These are phyloP conservation scores for Montipora sp. DNA, from an alignment of 64 coral and sea anemone species.

Conservation along the genomic window DNA sequence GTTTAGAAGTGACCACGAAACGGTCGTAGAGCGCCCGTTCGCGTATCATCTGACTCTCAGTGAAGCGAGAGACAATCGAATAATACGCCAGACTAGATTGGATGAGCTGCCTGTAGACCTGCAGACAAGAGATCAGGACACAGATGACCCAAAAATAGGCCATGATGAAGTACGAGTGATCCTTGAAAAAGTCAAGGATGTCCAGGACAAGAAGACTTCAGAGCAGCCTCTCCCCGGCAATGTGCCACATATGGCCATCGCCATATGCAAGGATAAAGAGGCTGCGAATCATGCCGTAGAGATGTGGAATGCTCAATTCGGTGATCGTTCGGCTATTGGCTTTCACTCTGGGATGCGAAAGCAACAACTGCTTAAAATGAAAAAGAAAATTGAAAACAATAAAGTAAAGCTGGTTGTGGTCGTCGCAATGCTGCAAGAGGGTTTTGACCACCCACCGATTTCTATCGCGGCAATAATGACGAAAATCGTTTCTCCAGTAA, in stretches of 20 bases:
- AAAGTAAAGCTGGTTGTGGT: constrained; percentile 45
- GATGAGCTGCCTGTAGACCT: no score
- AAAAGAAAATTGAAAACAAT: constrained; percentile 13
- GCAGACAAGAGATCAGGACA: no score
- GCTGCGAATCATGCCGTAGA: not conserved
- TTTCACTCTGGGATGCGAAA: not conserved
- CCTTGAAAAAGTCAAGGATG: not conserved
- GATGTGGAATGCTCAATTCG: not conserved
- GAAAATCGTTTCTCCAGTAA: constrained; percentile 18
- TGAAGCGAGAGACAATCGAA: not conserved
- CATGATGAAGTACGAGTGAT: not conserved
- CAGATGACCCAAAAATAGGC: not conserved
- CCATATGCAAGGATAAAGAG: not conserved
- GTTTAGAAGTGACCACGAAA: not conserved
- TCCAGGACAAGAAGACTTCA: not conserved
- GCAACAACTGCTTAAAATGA: not conserved
- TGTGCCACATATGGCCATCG: constrained; percentile 68
- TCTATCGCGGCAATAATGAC: constrained; percentile 48
- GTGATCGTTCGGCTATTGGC: not conserved
- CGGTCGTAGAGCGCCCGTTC: not conserved
- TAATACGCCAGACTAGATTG: not conserved
- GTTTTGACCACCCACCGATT: constrained; percentile 68
- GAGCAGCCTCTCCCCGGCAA: not conserved
- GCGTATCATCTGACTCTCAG: not conserved
- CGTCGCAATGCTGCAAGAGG: constrained; percentile 39